Evolutionary conservation across 2,888 invertebrate species (phyloP), one percentile per base, ranked within the genome.

Genomic region (Drosophila pseudotalamancana): DNA sequence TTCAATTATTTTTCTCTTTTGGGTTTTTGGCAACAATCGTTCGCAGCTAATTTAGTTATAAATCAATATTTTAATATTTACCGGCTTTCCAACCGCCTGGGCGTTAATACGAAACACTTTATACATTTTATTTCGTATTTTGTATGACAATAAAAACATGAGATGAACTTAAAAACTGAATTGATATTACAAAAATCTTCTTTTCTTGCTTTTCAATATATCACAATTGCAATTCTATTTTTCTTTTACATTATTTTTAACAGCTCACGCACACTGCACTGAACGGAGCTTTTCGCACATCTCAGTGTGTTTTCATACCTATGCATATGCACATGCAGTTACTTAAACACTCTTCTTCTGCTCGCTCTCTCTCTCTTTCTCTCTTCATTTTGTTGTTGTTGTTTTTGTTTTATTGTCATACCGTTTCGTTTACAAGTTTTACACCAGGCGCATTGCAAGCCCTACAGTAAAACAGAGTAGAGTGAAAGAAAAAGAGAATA

Each of bases 1-100:
- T 61, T 66, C 42, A 65, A 57, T 77, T 63, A 50, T 65, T 29
- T 54, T 63, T 49, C 35, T 65, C 50, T 40, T 48, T 48, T 65
- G 56, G 53, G 57, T 60, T 40, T 68, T 73, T 72, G 67, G 72
- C 67, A 67, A 66, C 66, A 72, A 62, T 65, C 72, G 45, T 60
- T 68, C 53, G 77, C 61, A 80, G 72, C 72, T 74, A 64, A 53
- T 65, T 75, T 43, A 55, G 32, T 8, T 43, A 37, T 32, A 55
- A 51, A 40, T 53, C 42, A 62, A 39, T 53, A 42, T 48, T 21
- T 49, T 35, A 55, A 54, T 60, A 59, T 40, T 61, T 27, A 62
- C 6, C 21, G 39, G 32, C 49, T 23, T 42, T 6, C 34, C 35
- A 62, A 16, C 16, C 9, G 40, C 23, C 46, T 34, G 25, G 37